phyloP scores from a whole-genome alignment of 1,140 invertebrate species.

The Agraylea sexmaculata region DNA sequence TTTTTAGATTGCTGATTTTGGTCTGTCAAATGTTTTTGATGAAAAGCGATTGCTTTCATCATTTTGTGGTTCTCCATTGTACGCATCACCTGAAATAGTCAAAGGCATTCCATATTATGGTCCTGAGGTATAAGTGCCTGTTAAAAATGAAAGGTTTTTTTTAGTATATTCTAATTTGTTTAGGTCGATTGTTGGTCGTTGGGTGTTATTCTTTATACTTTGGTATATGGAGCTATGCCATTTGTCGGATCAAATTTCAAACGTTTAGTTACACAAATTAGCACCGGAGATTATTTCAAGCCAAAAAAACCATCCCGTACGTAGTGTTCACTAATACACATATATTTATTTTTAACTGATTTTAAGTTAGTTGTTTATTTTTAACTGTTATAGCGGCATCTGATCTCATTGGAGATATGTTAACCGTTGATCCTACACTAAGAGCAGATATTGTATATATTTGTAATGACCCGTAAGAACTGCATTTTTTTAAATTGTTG shows the following conservation, averaged over 20 bases:
- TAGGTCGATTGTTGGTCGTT: slow-evolving; percentile 87
- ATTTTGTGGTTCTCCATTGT: slow-evolving; percentile 95
- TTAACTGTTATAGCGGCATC: slow-evolving; percentile 65
- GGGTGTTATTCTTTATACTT: slow-evolving; percentile 92
- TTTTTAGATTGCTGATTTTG: slow-evolving; percentile 92
- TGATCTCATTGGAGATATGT: slow-evolving; percentile 84
- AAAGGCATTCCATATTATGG: slow-evolving; percentile 95
- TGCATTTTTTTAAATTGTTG: no score
- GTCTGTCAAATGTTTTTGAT: slow-evolving; percentile 95
- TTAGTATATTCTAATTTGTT: slow-evolving; percentile 16
- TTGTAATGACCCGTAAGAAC: slow-evolving; percentile 77
- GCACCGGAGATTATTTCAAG: slow-evolving; percentile 93
- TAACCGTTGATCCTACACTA: slow-evolving; percentile 80
- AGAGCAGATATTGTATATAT: slow-evolving; percentile 90
- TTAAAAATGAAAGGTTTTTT: slow-evolving; percentile 7
- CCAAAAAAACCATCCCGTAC: slow-evolving; percentile 86
- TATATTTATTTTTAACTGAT: neutral
- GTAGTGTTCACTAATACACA: slow-evolving; percentile 22
- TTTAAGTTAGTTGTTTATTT: slow-evolving; percentile 6
- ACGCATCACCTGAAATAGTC: slow-evolving; percentile 98
- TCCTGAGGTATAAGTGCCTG: slow-evolving; percentile 55
- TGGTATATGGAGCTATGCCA: slow-evolving; percentile 99
- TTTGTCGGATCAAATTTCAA: slow-evolving; percentile 99
- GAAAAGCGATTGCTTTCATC: slow-evolving; percentile 79
- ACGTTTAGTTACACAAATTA: slow-evolving; percentile 92